phyloP scores from a whole-genome alignment of 2,797 vertebrate genomes.

The Poeciliopsis presidionis region DNA sequence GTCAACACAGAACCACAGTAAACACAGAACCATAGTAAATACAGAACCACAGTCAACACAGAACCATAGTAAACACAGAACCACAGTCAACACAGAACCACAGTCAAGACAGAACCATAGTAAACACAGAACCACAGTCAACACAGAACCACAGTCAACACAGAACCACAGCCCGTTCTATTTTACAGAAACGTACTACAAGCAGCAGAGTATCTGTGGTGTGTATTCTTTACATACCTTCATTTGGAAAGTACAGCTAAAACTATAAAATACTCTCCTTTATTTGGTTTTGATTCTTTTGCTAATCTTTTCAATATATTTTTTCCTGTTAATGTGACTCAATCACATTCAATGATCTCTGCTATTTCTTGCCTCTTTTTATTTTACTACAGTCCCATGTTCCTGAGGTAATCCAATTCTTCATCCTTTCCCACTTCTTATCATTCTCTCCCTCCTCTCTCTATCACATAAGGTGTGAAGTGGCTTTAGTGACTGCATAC shows the following conservation, averaged over 20 bases:
- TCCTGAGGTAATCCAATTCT: constrained; percentile 49
- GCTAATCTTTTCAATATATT: constrained; percentile 5
- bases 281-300: constrained; percentile 10
- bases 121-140: not conserved
- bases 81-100: too few relatives aligned
- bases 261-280: not conserved
- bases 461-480: constrained; percentile 67
- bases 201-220: not conserved
- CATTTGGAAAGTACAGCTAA: not conserved
- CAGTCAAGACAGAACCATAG: too few relatives aligned
- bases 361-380: constrained; percentile 13
- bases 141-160: not conserved
- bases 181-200: not conserved
- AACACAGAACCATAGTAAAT: not conserved
- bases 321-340: constrained; percentile 44
- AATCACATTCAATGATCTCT: constrained; percentile 19
- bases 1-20: not conserved
- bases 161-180: not conserved
- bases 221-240: not conserved
- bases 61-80: too few relatives aligned
- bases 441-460: constrained; percentile 46
- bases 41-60: not conserved
- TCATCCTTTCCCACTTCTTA: constrained; percentile 32
- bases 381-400: constrained; percentile 42
- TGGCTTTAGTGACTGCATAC: constrained; percentile 56